Evolutionary conservation across 2,888 invertebrate species (phyloP), one percentile per base, ranked within the genome.

Genomic region (Melanostoma scalare): DNA sequence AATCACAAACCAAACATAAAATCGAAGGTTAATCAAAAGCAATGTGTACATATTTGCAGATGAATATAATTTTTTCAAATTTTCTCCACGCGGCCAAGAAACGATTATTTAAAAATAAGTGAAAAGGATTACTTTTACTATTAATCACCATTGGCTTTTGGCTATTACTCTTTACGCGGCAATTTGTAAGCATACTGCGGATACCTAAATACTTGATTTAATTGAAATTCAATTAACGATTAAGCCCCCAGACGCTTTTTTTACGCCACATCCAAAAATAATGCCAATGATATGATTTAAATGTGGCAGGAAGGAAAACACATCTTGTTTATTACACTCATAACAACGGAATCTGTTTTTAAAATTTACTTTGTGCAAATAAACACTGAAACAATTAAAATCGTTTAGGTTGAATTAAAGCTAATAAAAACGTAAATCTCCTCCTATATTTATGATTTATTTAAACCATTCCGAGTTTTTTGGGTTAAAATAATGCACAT

Each of bases 331-430:
- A 79, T 61, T 50, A 20, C 6, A 30, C 65, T 67, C 33, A 55
- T 10, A 55, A 55, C 48, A 53, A 53, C 48, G 53, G 60, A 53
- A 61, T 60, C 20, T 79, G 74, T 79, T 79, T 74, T 74, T 48
- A 61, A 20, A 56, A 74, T 79, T 74, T 44, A 52, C 58, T 35
- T 58, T 63, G 20, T 40, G 20, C 42, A 44, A 61, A 67, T 74
- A 68, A 74, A 79, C 74, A 53, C 30, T 40, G 8, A 36, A 67
- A 65, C 53, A 46, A 78, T 61, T 73, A 50, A 20, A 72, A 78
- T 72, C 65, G 46, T 60, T 72, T 52, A 35, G 44, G 56, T 52
- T 65, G 56, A 71, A 58, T 77, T 72, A 46, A 58, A 46, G 35
- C 44, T 9, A 44, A 61, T 61, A 46, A 46, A 61, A 44, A 61